A percentile compares a stretch with the other conserved stretches of the same genome.
Conservation (phyloP, 2,797 vertebrate genomes). For the Myiothlypis coronata region DNA sequence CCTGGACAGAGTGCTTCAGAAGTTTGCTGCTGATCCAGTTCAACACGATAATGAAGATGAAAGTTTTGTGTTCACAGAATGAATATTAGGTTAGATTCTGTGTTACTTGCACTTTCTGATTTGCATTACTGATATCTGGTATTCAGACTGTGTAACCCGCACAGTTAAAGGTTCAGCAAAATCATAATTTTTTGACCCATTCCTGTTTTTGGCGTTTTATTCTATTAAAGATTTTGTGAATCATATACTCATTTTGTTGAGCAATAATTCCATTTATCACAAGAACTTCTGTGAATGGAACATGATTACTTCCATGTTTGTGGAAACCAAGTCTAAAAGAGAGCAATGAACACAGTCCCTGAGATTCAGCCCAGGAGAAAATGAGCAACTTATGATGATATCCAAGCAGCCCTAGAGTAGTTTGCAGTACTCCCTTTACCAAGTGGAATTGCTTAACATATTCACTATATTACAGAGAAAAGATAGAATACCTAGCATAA, state of each 20-base stretch:
- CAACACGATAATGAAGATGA: accelerated
- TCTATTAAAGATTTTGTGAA: not conserved
- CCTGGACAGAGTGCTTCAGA: not conserved
- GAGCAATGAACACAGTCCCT: not conserved
- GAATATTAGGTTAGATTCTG: not conserved
- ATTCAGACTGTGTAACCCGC: not conserved
- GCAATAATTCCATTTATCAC: not conserved
- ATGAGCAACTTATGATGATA: not conserved
- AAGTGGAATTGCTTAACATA: not conserved
- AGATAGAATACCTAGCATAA: not conserved
- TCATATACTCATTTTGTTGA: not conserved
- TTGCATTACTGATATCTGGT: not conserved
- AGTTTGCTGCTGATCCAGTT: not conserved
- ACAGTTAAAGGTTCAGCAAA: not conserved
- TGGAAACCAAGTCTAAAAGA: not conserved
- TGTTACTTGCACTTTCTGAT: not conserved
- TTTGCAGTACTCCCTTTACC: not conserved
- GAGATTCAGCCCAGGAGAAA: not conserved
- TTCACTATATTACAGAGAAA: not conserved
- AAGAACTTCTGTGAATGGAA: not conserved
- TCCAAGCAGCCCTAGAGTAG: not conserved
- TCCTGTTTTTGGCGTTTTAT: not conserved
- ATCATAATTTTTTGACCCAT: not conserved
- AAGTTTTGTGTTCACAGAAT: not conserved
- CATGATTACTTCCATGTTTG: not conserved